A percentile compares a stretch with the other conserved stretches of the same genome.
phyloP scores from a whole-genome alignment of 2,888 invertebrate species.

The Geophilus truncorum region DNA sequence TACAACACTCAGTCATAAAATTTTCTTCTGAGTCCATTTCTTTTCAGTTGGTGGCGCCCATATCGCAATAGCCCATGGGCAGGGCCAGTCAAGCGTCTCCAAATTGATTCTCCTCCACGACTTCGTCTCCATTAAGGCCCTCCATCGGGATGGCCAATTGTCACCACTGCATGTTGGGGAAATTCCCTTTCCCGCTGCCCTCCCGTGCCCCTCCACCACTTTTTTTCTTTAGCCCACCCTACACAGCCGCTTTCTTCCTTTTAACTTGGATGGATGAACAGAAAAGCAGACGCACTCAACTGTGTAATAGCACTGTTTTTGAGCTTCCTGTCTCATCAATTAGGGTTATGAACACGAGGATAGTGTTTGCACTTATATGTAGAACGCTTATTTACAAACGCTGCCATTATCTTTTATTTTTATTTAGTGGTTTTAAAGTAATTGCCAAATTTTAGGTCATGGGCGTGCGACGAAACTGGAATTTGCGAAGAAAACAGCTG shows the following conservation, averaged over 20 bases:
- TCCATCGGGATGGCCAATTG: conserved; percentile 20
- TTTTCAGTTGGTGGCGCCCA: conserved; percentile 18
- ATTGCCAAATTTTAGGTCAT: background rate
- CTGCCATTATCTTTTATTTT: background rate
- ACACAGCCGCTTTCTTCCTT: background rate
- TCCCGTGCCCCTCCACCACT: background rate
- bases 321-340: conserved; percentile 22
- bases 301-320: conserved; percentile 27
- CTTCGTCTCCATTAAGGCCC: conserved; percentile 19
- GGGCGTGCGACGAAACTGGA: too few relatives aligned
- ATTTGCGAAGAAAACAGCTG: too few relatives aligned
- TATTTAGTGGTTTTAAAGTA: background rate
- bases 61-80: conserved; percentile 20
- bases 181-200: background rate
- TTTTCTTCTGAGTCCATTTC: conserved; percentile 4
- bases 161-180: conserved; percentile 22
- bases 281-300: conserved; percentile 17
- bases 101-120: conserved; percentile 24
- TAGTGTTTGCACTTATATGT: background rate
- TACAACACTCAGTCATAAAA: conserved; percentile 27
- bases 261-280: conserved; percentile 24
- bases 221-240: background rate
- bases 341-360: conserved; percentile 9
- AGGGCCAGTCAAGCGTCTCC: conserved; percentile 27
- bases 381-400: background rate